Evolutionary conservation across 2,888 invertebrate species (phyloP).

Genomic region (Cremastinae sp.): DNA sequence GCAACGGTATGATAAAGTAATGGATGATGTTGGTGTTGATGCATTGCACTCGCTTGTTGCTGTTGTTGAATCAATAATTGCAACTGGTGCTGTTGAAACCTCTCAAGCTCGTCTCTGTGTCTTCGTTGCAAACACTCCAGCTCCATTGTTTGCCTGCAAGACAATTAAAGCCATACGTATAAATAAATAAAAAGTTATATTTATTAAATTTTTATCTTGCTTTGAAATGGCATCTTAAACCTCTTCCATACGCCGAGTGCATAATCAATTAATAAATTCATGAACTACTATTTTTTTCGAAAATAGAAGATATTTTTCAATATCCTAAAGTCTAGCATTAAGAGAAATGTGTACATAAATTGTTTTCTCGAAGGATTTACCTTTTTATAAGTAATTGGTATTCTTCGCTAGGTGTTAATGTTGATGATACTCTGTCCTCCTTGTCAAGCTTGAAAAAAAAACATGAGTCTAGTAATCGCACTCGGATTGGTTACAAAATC

Average conservation of each 20-base stretch:
- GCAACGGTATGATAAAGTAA: conserved; percentile 76
- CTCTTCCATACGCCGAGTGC: no score
- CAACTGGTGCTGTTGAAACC: conserved; percentile 78
- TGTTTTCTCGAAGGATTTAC: conserved; percentile 60
- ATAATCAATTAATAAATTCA: no score
- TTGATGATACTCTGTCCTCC: conserved; percentile 72
- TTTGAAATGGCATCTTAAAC: no score
- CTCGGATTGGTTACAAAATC: no score
- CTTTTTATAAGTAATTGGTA: conserved; percentile 79
- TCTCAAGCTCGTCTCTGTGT: conserved; percentile 79
- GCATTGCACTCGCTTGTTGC: conserved; percentile 77
- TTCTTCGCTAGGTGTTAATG: conserved; percentile 78
- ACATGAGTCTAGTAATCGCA: no score
- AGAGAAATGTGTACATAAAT: no score
- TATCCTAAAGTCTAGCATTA: no score
- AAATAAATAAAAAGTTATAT: background rate
- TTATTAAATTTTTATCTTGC: no score
- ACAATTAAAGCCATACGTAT: conserved; percentile 13
- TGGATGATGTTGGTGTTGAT: conserved; percentile 78
- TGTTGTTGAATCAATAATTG: conserved; percentile 78
- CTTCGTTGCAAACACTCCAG: conserved; percentile 80
- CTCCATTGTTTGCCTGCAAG: conserved; percentile 80
- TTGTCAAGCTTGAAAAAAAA: conserved; percentile 70
- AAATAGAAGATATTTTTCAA: no score
- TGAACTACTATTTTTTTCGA: no score